Base-by-base conservation (phyloP, 2,888 invertebrate species). In the Augiades crinisus region DNA sequence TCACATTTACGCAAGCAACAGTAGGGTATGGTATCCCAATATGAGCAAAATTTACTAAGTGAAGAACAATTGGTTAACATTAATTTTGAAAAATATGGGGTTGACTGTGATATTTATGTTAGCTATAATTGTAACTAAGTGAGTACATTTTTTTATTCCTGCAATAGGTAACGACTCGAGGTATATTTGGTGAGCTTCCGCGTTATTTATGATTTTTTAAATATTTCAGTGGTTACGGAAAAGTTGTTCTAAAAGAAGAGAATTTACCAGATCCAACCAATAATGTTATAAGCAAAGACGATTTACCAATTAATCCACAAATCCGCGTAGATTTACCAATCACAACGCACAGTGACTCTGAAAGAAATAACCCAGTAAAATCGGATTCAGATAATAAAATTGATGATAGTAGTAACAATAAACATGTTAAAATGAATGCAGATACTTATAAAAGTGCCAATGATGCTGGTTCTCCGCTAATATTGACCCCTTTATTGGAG, bases 401-500 rank as follows among this genome's bases (percentile, higher is more conserved):
- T 21, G 21, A 12, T 2, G 31, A 34, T 16, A 31, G 12, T 24
- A 27, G 27, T 3, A n/a, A 6, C n/a, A 14, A 12, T 14, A 24
- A 17, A 6, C 27, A 1, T 21, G n/a, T 3, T n/a, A 13, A 3
- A n/a, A 50, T 8, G 31, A 24, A 24, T 31, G 7, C 37, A 16
- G 17, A 38, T 3, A 13, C 1, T 10, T 8, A 12, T 5, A 5
- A 5, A 10, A 47, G 21, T n/a, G 27, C 7, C 10, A 8, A 34
- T 10, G 22, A 78, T 34, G 75, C 73, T 60, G 78, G 75, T 3
- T 69, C 69, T 21, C 75, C 83, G 0, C 56, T 86, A 6, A 63
- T 82, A 21, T 70, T 87, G 3, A 80, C 86, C 1, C 72, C 70
- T 0, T 62, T 71, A 2, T 70, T 87, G 33, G 70, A 76, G 46